Conservation (phyloP, 2,888 invertebrate genomes). For the Geotrupes spiniger region DNA sequence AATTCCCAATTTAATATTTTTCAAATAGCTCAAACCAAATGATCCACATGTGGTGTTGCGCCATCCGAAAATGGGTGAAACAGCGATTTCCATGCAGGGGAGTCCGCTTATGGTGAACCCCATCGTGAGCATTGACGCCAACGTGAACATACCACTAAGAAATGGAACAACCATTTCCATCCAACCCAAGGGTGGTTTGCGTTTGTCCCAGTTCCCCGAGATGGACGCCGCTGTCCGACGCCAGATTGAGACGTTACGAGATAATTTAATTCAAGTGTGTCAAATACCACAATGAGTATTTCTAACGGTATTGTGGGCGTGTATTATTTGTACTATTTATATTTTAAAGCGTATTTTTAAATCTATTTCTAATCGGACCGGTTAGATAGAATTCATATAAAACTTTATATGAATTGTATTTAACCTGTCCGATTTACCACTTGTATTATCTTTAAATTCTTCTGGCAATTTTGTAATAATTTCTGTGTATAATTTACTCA, state of each 20-base stretch:
- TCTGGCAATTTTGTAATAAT: too few relatives aligned
- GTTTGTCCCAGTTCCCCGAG: constrained; percentile 48
- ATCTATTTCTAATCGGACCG: too few relatives aligned
- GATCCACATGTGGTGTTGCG: constrained; percentile 61
- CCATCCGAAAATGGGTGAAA: constrained; percentile 62
- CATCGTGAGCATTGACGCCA: constrained; percentile 55
- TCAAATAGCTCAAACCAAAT: constrained; percentile 52
- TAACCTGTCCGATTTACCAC: too few relatives aligned
- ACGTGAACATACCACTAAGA: constrained; percentile 63
- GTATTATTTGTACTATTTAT: too few relatives aligned
- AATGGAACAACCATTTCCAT: constrained; percentile 64
- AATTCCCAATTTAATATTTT: too few relatives aligned
- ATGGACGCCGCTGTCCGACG: constrained; percentile 48
- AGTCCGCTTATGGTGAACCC: constrained; percentile 62
- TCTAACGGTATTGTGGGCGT: too few relatives aligned
- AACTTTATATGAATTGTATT: too few relatives aligned
- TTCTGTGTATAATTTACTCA: too few relatives aligned
- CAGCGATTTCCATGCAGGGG: constrained; percentile 66
- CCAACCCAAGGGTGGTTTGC: constrained; percentile 55
- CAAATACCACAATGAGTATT: not conserved
- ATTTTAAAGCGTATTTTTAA: too few relatives aligned
- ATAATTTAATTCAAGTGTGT: constrained; percentile 47
- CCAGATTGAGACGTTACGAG: constrained; percentile 55
- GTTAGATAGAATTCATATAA: too few relatives aligned
- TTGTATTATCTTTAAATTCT: too few relatives aligned